A percentile compares a stretch with the other conserved stretches of the same genome.
Evolutionary conservation across 2,888 invertebrate species (phyloP).

Genomic region (Schizaphis graminum): DNA sequence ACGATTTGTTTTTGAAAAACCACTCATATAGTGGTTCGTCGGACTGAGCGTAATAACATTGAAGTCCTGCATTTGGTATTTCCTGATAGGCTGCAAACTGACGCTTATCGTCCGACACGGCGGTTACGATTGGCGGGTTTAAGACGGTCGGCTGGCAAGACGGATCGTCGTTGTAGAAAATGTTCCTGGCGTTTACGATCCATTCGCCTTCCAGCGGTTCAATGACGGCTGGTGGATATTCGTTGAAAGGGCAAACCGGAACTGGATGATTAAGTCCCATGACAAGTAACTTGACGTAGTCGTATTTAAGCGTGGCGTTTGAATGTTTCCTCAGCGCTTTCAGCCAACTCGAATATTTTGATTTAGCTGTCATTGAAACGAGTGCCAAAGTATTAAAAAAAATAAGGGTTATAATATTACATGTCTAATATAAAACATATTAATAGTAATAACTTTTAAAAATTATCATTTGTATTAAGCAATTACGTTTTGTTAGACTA

Average conservation of each 20-base stretch:
- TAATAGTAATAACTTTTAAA: neutral
- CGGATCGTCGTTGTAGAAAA: neutral
- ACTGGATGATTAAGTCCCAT: neutral
- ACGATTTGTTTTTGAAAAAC: neutral
- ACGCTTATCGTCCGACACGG: constrained; percentile 39
- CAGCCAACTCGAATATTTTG: constrained; percentile 46
- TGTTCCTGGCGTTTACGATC: neutral
- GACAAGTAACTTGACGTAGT: constrained; percentile 30
- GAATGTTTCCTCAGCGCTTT: neutral
- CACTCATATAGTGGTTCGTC: constrained; percentile 43
- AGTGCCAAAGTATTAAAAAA: neutral
- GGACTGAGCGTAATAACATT: constrained; percentile 43
- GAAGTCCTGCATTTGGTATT: neutral
- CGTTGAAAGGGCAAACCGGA: constrained; percentile 10
- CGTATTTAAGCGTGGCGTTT: neutral
- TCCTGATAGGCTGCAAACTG: constrained; percentile 45
- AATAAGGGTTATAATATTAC: neutral
- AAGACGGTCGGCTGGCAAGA: neutral
- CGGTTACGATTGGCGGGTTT: constrained; percentile 12
- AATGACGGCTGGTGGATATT: neutral
- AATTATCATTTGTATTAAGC: neutral
- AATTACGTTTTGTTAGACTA: neutral
- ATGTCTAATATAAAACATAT: neutral
- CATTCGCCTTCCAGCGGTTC: constrained; percentile 6
- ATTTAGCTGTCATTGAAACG: neutral